Evolutionary conservation across 2,888 invertebrate species (phyloP).

Genomic region (Rosalia funebris): DNA sequence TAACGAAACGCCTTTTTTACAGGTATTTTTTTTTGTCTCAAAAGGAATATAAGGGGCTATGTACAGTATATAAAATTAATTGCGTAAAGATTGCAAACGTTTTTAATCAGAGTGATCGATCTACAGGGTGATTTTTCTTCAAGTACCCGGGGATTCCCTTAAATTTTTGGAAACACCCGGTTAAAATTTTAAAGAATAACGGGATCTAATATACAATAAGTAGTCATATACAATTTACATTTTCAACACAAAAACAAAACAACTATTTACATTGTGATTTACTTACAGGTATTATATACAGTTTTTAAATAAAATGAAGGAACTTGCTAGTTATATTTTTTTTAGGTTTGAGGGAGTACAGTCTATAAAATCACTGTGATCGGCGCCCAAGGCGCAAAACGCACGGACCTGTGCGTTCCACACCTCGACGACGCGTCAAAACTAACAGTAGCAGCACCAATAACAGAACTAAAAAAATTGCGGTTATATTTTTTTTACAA

Average conservation of each 20-base stretch:
- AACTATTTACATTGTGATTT: constrained; percentile 40
- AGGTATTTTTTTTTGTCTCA: neutral
- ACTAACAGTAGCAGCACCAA: constrained; percentile 43
- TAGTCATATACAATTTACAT: constrained; percentile 47
- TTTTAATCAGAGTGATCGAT: constrained; percentile 6
- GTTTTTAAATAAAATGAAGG: constrained; percentile 39
- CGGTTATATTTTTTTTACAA: constrained; percentile 33
- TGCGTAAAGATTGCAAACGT: constrained; percentile 11
- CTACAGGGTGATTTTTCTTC: constrained; percentile 18
- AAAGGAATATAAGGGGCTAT: constrained; percentile 17
- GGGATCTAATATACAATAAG: constrained; percentile 43
- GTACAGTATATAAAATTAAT: constrained; percentile 21
- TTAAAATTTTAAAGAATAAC: constrained; percentile 18
- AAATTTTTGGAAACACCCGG: constrained; percentile 6
- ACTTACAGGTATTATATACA: constrained; percentile 45
- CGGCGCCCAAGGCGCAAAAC: constrained; percentile 29
- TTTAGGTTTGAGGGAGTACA: constrained; percentile 38
- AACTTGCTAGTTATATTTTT: constrained; percentile 39
- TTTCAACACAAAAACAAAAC: constrained; percentile 36
- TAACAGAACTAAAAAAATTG: constrained; percentile 38
- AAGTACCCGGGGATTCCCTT: neutral
- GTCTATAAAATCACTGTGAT: constrained; percentile 42
- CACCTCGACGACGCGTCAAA: constrained; percentile 33
- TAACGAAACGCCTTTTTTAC: constrained; percentile 39
- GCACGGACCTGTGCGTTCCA: constrained; percentile 11